These are phyloP conservation scores for Carcina quercana DNA, from an alignment of 2,888 invertebrate genomes.

Conservation along the genomic window DNA sequence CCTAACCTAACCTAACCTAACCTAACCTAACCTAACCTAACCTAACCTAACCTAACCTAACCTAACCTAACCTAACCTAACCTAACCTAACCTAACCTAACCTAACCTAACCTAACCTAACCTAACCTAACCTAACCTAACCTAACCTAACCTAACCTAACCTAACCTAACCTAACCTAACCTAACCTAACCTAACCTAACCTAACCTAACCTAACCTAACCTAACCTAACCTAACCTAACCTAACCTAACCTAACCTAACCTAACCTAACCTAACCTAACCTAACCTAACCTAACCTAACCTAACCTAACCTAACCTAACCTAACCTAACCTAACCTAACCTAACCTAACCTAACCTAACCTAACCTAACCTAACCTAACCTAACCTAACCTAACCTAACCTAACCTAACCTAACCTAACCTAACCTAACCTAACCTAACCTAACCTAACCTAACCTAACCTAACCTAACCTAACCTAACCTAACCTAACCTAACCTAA, in stretches of 20 bases:
- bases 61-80: slow-evolving; percentile 8
- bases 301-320: slow-evolving; percentile 8
- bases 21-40: slow-evolving; percentile 8
- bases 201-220: slow-evolving; percentile 8
- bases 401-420: slow-evolving; percentile 8
- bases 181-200: slow-evolving; percentile 8
- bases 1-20: slow-evolving; percentile 8
- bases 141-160: slow-evolving; percentile 8
- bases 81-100: slow-evolving; percentile 8
- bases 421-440: slow-evolving; percentile 8
- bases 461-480: slow-evolving; percentile 8
- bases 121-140: slow-evolving; percentile 7
- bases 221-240: slow-evolving; percentile 8
- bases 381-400: slow-evolving; percentile 8
- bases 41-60: slow-evolving; percentile 8
- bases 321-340: slow-evolving; percentile 7
- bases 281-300: slow-evolving; percentile 8
- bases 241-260: slow-evolving; percentile 8
- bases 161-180: slow-evolving; percentile 8
- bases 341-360: slow-evolving; percentile 6
- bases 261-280: slow-evolving; percentile 8
- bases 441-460: slow-evolving; percentile 8
- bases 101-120: slow-evolving; percentile 8
- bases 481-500: slow-evolving; percentile 8
- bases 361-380: slow-evolving; percentile 8